Conservation (phyloP, 1,140 invertebrate species). For the Tetragnatha versicolor region DNA sequence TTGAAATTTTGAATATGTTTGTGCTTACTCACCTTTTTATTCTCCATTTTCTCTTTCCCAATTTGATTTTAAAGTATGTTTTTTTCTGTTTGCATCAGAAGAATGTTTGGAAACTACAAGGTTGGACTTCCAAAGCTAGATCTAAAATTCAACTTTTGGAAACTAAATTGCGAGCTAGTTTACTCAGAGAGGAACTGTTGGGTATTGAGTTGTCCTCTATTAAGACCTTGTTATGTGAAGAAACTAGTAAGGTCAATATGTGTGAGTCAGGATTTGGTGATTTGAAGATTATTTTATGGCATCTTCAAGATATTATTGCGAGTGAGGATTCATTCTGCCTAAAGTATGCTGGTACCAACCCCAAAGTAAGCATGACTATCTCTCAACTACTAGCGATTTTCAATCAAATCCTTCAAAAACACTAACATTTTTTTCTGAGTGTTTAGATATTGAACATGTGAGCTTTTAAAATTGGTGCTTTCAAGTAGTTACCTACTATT, state of each 20-base stretch:
- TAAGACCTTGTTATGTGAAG: not conserved
- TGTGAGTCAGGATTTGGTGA: not conserved
- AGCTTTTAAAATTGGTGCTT: too few species aligned
- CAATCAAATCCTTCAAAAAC: too few species aligned
- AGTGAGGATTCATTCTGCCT: too few species aligned
- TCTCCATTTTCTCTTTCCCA: not conserved
- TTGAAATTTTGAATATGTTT: too few species aligned
- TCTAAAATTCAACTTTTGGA: not conserved
- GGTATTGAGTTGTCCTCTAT: not conserved
- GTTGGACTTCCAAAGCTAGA: not conserved
- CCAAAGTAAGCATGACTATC: too few species aligned
- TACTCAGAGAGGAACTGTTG: not conserved
- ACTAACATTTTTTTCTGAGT: too few species aligned
- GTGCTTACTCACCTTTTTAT: not conserved
- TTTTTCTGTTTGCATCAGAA: not conserved
- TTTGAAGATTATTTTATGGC: constrained; percentile 8
- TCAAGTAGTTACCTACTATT: too few species aligned
- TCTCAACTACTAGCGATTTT: too few species aligned
- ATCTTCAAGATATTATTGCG: too few species aligned
- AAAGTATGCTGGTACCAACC: too few species aligned
- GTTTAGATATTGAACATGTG: too few species aligned
- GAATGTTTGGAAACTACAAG: constrained; percentile 3
- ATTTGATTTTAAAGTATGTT: not conserved
- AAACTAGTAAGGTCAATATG: not conserved
- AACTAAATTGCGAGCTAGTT: not conserved